Base-by-base conservation (phyloP, 2,113 vertebrate genomes). In the Saccopteryx bilineata region DNA sequence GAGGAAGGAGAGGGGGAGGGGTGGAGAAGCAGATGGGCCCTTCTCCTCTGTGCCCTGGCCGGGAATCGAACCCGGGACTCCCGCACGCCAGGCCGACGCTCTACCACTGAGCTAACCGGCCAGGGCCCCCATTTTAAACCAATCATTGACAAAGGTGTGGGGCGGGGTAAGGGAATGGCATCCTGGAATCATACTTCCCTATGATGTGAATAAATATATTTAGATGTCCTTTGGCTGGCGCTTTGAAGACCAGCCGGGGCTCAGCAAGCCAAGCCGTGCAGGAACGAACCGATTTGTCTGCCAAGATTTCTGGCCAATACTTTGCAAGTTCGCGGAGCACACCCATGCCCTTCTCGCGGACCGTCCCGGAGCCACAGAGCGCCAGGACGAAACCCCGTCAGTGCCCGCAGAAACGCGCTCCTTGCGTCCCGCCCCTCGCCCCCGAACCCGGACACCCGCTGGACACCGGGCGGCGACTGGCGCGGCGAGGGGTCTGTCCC, bases 121-220 rank as follows among this genome's bases (percentile, higher is more conserved):
- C 39, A 39, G 39, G 39, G 39, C 39, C 39, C 31, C 26, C 76
- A 18, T 60, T 81, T 90, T 86, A 93, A 75, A 39, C 31, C 69
- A 28, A 21, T 71, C 81, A 60, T 2, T 60, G 52, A 56, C 33
- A 50, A 14, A 31, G 54, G 9, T 9, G 7, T 23, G 9, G 7
- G 17, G 3, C 26, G 28, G 75, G 15, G 4, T 18, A 23, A 15
- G 39, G 23, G 61, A n/a, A 79, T 5, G 71, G 33, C 56, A 72
- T 50, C 78, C n/a, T 2, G 17, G 58, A 82, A 48, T 56, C 79
- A 7, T 15, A 84, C 14, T 31, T 75, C 39, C 13, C 17, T 28
- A 6, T 52, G 81, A 92, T 17, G 72, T 15, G 72, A 48, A 65
- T 28, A 58, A 58, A 74, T 80, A 80, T 90, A 93, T 93, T 91